Conservation (phyloP, 2,797 vertebrate genomes). For the Sciaenops ocellatus region DNA sequence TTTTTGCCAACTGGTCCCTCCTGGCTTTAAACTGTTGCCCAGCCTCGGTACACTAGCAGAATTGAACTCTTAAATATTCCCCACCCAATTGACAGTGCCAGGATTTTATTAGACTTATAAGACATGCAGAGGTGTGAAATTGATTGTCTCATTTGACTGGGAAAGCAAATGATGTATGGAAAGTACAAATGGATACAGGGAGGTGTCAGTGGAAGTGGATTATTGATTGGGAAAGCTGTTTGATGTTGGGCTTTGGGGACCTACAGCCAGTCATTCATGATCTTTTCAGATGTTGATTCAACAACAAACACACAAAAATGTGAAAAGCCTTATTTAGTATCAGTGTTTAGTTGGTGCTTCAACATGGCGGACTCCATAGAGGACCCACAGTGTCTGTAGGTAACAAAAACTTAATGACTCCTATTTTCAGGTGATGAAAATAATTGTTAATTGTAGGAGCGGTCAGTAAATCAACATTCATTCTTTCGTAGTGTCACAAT, state of each 20-base stretch:
- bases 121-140: slow-evolving; percentile 60
- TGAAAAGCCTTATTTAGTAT: too few species aligned
- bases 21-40: slow-evolving; percentile 43
- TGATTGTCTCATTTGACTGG: slow-evolving; percentile 64
- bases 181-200: slow-evolving; percentile 49
- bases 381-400: too few species aligned
- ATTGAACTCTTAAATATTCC: slow-evolving; percentile 69
- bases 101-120: slow-evolving; percentile 68
- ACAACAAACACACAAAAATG: background rate
- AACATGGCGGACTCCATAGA: background rate
- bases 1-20: slow-evolving; percentile 67
- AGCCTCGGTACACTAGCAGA: slow-evolving; percentile 35
- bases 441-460: too few species aligned
- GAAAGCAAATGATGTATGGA: slow-evolving; percentile 44
- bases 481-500: too few species aligned
- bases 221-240: slow-evolving; percentile 54
- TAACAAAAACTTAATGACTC: too few species aligned
- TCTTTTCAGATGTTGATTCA: slow-evolving; percentile 20
- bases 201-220: slow-evolving; percentile 49
- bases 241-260: slow-evolving; percentile 36
- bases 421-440: too few species aligned
- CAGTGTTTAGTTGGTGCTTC: background rate
- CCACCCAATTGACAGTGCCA: slow-evolving; percentile 38
- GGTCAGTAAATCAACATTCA: too few species aligned
- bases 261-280: slow-evolving; percentile 8